These are phyloP conservation scores for Danio choprae DNA, from an alignment of 2,797 vertebrate species.

Conservation along the genomic window DNA sequence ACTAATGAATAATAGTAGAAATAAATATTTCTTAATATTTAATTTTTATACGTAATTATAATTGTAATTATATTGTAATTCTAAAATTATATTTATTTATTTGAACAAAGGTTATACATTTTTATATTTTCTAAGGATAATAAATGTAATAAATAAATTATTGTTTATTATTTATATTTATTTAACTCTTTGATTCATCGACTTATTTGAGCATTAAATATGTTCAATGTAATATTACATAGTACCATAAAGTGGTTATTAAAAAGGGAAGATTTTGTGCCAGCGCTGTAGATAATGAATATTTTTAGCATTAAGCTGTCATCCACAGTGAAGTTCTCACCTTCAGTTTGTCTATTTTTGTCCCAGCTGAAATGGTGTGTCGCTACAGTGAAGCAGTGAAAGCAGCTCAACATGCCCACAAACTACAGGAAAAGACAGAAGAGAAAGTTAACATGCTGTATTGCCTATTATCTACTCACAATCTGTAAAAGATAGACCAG, in stretches of 20 bases:
- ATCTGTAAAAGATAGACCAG: not conserved
- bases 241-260: not conserved
- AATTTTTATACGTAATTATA: not conserved
- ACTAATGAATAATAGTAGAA: not conserved
- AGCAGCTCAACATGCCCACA: slow-evolving; percentile 46
- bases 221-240: not conserved
- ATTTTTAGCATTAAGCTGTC: not conserved
- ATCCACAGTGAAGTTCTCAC: not conserved
- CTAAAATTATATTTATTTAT: not conserved
- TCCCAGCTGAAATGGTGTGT: slow-evolving; percentile 73
- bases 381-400: slow-evolving; percentile 78
- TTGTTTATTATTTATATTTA: not conserved
- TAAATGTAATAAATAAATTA: too few relatives aligned
- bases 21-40: not conserved
- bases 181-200: not conserved
- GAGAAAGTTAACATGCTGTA: slow-evolving; percentile 71
- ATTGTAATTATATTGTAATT: too few relatives aligned
- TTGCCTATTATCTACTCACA: not conserved
- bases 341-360: slow-evolving; percentile 42
- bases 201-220: not conserved
- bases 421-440: slow-evolving; percentile 25
- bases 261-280: not conserved
- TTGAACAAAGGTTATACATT: too few relatives aligned
- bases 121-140: too few relatives aligned
- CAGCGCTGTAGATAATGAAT: not conserved